These are phyloP conservation scores for Desoria tigrina DNA, from an alignment of 2,888 invertebrate species.

Conservation along the genomic window DNA sequence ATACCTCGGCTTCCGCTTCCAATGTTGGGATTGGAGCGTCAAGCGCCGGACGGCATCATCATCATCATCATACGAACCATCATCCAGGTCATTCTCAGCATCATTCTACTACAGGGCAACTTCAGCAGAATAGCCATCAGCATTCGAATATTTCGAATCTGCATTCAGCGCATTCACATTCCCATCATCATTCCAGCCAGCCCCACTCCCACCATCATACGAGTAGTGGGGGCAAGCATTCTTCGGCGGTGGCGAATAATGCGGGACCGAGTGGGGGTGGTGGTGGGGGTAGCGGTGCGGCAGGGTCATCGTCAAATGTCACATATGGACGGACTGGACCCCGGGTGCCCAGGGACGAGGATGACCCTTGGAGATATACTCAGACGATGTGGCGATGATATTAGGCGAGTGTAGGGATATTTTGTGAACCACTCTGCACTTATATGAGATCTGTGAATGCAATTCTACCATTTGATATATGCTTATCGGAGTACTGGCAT, in stretches of 20 bases:
- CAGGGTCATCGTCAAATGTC: background rate
- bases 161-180: background rate
- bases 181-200: conserved; percentile 2
- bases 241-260: background rate
- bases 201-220: background rate
- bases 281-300: background rate
- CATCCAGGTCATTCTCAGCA: background rate
- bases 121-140: too few species aligned
- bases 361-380: conserved; percentile 42
- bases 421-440: background rate
- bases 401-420: conserved; percentile 16
- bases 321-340: conserved; percentile 23
- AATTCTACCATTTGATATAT: too few species aligned
- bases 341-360: conserved; percentile 25
- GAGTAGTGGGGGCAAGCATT: background rate
- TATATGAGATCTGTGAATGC: too few species aligned
- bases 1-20: background rate
- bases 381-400: conserved; percentile 48
- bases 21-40: conserved; percentile 23
- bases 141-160: too few species aligned
- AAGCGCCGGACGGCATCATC: conserved; percentile 12
- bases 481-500: too few species aligned
- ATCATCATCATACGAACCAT: background rate
- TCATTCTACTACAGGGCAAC: too few species aligned
- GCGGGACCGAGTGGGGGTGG: background rate